These are phyloP conservation scores for Octodon degus DNA, from an alignment of 2,113 vertebrate species.

Conservation along the genomic window DNA sequence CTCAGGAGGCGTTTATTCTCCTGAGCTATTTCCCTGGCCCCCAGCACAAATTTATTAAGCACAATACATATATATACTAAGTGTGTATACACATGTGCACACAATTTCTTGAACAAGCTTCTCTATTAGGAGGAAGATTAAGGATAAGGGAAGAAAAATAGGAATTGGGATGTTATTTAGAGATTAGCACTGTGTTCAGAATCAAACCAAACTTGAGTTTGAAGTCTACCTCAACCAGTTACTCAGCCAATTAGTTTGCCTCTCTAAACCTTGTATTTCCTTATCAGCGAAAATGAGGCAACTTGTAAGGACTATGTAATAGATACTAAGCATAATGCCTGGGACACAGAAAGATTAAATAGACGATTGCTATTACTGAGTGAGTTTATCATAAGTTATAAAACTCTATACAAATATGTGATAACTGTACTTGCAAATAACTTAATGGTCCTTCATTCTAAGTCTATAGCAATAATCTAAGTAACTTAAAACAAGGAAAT, in stretches of 20 bases:
- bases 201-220: background rate
- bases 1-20: too few relatives aligned
- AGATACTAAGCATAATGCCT: background rate
- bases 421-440: background rate
- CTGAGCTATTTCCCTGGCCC: too few relatives aligned
- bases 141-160: background rate
- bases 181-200: background rate
- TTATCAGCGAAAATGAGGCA: constrained; percentile 15
- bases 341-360: background rate
- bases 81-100: background rate
- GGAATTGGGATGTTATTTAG: background rate
- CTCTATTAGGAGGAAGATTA: background rate
- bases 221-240: background rate
- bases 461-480: background rate
- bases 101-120: background rate
- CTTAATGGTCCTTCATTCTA: background rate
- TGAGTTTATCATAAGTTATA: background rate
- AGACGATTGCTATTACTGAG: background rate
- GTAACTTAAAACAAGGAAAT: constrained; percentile 12
- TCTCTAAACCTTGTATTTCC: background rate
- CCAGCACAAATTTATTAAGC: constrained; percentile 24
- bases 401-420: background rate
- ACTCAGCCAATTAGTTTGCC: background rate
- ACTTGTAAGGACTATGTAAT: constrained; percentile 7
- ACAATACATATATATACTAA: background rate